Percentiles rank a stretch among this genome's conserved stretches.
Conservation (phyloP, 2,888 invertebrate species). For the Gastracanthus pulcherrimus region DNA sequence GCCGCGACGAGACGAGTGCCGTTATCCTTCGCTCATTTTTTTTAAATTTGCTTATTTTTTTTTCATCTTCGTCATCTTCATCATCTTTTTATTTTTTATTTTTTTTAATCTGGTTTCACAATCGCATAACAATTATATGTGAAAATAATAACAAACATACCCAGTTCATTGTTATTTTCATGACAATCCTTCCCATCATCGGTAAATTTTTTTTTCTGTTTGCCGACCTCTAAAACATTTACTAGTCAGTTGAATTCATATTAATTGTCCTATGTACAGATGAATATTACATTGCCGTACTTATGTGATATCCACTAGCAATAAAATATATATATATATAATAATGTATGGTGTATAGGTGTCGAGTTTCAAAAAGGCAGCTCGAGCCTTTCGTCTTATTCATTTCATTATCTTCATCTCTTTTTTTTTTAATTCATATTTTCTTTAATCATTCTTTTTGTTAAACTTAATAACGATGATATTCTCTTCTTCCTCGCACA, state of each 20-base stretch:
- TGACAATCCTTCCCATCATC: conserved; percentile 60
- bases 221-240: conserved; percentile 69
- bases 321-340: conserved; percentile 60
- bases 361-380: conserved; percentile 57
- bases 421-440: conserved; percentile 38
- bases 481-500: conserved; percentile 22
- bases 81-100: conserved; percentile 47
- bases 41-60: conserved; percentile 42
- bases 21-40: conserved; percentile 54
- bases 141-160: conserved; percentile 71
- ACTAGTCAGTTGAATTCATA: conserved; percentile 70
- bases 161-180: conserved; percentile 64
- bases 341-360: conserved; percentile 59
- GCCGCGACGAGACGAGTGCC: conserved; percentile 59
- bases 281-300: conserved; percentile 68
- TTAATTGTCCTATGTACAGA: conserved; percentile 74
- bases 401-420: conserved; percentile 42
- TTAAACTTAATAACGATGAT: conserved; percentile 59
- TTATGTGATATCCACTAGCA: conserved; percentile 60
- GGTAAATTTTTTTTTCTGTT: conserved; percentile 49
- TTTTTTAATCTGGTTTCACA: conserved; percentile 58
- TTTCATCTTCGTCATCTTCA: conserved; percentile 25
- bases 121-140: conserved; percentile 63
- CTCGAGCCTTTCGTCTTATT: conserved; percentile 54
- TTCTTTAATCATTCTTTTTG: conserved; percentile 44